These are phyloP conservation scores for Tipula vernalis DNA, from an alignment of 2,888 invertebrate species.

Conservation along the genomic window DNA sequence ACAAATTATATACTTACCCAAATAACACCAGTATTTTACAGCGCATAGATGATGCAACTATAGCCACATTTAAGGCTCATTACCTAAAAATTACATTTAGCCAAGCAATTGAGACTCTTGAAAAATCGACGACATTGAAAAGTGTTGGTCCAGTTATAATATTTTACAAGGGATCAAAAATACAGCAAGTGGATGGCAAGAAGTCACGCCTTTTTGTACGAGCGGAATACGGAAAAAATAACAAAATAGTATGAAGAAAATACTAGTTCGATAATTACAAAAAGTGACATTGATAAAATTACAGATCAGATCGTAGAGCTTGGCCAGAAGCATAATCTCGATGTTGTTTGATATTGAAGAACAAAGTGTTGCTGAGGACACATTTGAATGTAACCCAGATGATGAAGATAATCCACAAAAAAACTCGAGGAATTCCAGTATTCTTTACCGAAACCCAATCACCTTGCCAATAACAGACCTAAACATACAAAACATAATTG, in stretches of 20 bases:
- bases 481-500: not conserved
- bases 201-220: not conserved
- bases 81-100: constrained; percentile 4
- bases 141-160: not conserved
- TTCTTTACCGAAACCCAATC: not conserved
- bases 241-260: not conserved
- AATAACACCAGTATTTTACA: no score
- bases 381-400: no score
- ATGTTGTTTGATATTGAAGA: not conserved
- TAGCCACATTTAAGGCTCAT: not conserved
- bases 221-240: not conserved
- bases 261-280: not conserved
- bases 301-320: no score
- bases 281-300: no score
- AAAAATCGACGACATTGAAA: not conserved
- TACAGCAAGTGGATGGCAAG: not conserved
- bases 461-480: not conserved
- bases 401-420: no score
- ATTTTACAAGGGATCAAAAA: not conserved
- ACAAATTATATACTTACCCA: no score
- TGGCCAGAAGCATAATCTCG: no score
- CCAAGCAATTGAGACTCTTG: not conserved
- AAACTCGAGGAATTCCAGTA: no score
- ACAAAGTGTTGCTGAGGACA: not conserved
- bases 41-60: no score